A percentile compares a stretch with the other conserved stretches of the same genome.
phyloP scores from a whole-genome alignment of 35 echinoderm and acorn worm species.

The Heliocidaris tuberculata region DNA sequence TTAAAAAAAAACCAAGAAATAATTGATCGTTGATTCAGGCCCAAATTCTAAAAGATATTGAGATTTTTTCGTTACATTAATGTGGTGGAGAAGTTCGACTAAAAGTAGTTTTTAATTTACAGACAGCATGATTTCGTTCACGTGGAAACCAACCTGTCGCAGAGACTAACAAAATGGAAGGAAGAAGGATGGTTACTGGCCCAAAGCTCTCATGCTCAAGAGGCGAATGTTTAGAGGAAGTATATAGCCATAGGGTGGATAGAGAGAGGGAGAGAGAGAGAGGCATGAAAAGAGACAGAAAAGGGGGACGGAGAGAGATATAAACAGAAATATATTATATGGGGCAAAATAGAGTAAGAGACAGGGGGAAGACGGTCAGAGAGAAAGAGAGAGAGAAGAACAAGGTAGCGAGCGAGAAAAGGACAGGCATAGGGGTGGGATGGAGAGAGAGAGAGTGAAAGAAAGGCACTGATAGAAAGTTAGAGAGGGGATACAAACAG shows the following conservation, averaged over 20 bases:
- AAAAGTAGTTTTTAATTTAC: too few relatives aligned
- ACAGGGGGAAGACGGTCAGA: neutral
- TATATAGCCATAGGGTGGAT: neutral
- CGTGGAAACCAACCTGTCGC: neutral
- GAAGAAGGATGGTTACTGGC: neutral
- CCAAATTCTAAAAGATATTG: too few relatives aligned
- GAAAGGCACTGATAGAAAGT: neutral
- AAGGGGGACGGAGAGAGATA: neutral
- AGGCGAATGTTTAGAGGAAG: conserved; percentile 11
- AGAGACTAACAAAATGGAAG: neutral
- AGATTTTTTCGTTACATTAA: too few relatives aligned
- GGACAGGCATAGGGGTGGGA: neutral
- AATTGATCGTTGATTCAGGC: too few relatives aligned
- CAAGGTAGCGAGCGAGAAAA: too few relatives aligned
- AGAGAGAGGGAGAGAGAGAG: neutral
- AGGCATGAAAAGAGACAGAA: neutral
- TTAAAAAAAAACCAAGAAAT: too few relatives aligned
- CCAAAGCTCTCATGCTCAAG: neutral
- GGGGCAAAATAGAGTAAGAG: neutral
- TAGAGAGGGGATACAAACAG: neutral
- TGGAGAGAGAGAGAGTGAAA: neutral
- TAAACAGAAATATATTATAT: too few relatives aligned
- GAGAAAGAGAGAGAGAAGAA: neutral
- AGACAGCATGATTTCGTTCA: too few relatives aligned
- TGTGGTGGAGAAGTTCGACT: too few relatives aligned